Conservation (phyloP, 2,888 invertebrate species). For the Hylaea fasciaria region DNA sequence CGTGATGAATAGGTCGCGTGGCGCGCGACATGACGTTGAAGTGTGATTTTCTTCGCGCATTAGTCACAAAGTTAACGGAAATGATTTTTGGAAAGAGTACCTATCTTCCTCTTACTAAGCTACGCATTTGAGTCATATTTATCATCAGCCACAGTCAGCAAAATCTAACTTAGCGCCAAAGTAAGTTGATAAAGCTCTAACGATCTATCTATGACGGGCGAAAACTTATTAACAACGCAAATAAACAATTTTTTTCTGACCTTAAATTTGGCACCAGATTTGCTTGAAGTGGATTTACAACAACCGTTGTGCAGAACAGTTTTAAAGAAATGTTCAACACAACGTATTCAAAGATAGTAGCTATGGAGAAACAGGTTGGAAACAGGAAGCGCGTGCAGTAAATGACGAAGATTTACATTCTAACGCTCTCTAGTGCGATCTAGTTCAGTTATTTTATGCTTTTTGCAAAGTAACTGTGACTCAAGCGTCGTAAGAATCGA, state of each 20-base stretch:
- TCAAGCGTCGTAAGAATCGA: constrained; percentile 20
- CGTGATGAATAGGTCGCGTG: constrained; percentile 77
- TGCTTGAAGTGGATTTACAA: too few relatives aligned
- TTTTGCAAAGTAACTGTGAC: constrained; percentile 37
- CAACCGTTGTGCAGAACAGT: too few relatives aligned
- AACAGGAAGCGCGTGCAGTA: constrained; percentile 73
- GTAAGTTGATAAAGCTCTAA: too few relatives aligned
- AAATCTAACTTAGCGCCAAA: too few relatives aligned
- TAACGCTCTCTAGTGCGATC: constrained; percentile 55
- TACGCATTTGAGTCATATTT: too few relatives aligned
- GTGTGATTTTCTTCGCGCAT: constrained; percentile 74
- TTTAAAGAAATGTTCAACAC: too few relatives aligned
- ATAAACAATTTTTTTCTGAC: too few relatives aligned
- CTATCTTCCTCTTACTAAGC: too few relatives aligned
- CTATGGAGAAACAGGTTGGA: constrained; percentile 51
- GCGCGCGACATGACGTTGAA: constrained; percentile 71
- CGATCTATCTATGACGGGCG: too few relatives aligned
- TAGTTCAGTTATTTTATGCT: constrained; percentile 45
- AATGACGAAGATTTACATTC: constrained; percentile 73
- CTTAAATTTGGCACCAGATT: too few relatives aligned
- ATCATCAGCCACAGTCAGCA: too few relatives aligned
- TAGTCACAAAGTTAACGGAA: constrained; percentile 57
- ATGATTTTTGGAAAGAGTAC: constrained; percentile 20
- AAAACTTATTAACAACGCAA: too few relatives aligned
- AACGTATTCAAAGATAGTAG: constrained; percentile 26